phyloP scores from a whole-genome alignment of 2,797 vertebrate species.

The Enteromius mattozi region DNA sequence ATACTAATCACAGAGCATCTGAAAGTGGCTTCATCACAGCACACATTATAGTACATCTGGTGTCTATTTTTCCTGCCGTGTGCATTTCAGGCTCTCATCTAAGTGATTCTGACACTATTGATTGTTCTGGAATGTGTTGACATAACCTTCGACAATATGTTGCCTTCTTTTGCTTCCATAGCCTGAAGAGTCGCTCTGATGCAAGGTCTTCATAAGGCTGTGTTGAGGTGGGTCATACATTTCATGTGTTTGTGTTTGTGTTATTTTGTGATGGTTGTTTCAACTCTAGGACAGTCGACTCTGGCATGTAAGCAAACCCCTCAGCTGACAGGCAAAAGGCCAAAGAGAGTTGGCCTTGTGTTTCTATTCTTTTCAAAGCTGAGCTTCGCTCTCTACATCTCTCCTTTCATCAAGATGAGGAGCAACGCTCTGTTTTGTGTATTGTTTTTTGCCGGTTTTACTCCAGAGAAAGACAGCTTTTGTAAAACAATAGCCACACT shows the following conservation, averaged over 20 bases:
- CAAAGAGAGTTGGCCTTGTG: constrained; percentile 67
- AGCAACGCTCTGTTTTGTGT: constrained; percentile 64
- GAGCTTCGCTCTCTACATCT: constrained; percentile 66
- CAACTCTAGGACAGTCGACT: constrained; percentile 44
- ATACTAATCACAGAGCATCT: constrained; percentile 10
- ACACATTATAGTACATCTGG: constrained; percentile 36
- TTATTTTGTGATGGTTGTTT: constrained; percentile 56
- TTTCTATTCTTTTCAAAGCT: constrained; percentile 75
- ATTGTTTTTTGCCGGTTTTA: constrained; percentile 68
- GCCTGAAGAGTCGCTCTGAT: constrained; percentile 77
- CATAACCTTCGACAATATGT: constrained; percentile 74
- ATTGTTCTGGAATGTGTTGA: constrained; percentile 71
- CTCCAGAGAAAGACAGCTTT: constrained; percentile 66
- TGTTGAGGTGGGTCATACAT: constrained; percentile 62
- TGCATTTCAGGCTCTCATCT: constrained; percentile 36
- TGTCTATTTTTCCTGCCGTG: constrained; percentile 30
- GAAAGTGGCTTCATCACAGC: constrained; percentile 24
- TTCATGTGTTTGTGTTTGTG: constrained; percentile 56
- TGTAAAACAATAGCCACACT: constrained; percentile 71
- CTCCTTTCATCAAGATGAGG: constrained; percentile 79
- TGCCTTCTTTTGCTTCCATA: constrained; percentile 73
- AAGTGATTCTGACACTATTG: constrained; percentile 68
- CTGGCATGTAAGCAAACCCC: constrained; percentile 41
- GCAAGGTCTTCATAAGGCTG: constrained; percentile 71
- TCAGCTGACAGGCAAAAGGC: constrained; percentile 51